These are phyloP conservation scores for Machaerirhynchus nigripectus DNA, from an alignment of 2,113 vertebrate genomes.

Conservation along the genomic window DNA sequence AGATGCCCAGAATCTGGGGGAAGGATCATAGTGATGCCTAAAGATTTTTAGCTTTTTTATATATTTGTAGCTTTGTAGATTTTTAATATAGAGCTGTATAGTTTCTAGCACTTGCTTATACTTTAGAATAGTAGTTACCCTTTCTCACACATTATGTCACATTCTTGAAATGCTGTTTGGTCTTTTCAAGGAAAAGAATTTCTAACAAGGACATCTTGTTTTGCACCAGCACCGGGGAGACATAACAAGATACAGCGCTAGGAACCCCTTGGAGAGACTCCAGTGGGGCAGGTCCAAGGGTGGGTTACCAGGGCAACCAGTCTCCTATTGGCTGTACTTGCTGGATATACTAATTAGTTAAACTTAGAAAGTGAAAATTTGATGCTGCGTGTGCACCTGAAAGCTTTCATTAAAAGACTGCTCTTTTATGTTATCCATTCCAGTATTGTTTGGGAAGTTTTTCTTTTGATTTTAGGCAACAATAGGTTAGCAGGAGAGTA, in stretches of 20 bases:
- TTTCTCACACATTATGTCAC: neutral
- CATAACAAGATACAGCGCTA: neutral
- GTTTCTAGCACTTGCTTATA: neutral
- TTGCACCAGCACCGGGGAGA: neutral
- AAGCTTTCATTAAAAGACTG: neutral
- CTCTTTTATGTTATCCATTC: neutral
- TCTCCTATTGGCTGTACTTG: neutral
- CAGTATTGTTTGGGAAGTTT: neutral
- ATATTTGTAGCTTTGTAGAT: neutral
- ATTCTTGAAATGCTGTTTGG: neutral
- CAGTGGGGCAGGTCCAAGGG: neutral
- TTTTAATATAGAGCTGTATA: neutral
- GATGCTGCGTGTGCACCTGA: rapidly evolving
- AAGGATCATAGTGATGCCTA: neutral
- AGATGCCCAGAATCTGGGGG: neutral
- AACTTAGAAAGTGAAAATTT: neutral
- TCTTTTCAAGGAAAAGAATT: neutral
- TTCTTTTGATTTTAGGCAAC: neutral
- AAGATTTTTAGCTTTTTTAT: neutral
- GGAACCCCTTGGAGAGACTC: neutral
- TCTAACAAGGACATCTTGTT: neutral
- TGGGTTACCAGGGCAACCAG: neutral
- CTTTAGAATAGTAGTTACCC: neutral
- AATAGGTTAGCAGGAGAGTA: neutral
- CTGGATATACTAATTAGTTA: neutral